Evolutionary conservation across 1,140 invertebrate genomes (phyloP), one percentile per base, ranked within the genome.

Genomic region (Coptotermes formosanus): DNA sequence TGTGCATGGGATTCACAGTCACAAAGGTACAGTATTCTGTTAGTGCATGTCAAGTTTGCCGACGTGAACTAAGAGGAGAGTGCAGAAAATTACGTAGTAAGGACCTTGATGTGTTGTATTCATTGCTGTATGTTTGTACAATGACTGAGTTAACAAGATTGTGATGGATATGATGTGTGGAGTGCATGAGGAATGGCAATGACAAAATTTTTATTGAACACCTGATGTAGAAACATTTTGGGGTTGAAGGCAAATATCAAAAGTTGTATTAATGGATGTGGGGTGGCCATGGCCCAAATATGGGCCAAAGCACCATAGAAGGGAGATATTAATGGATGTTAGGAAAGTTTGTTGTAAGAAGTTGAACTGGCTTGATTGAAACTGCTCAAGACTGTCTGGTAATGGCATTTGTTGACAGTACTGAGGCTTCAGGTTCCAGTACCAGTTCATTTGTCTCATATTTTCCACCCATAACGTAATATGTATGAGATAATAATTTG

Each of bases 1-100:
- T 94, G 85, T 91, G 93, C 84, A 91, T 96, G 88, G 96, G 96
- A 85, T 94, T 94, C 85, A 94, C 95, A 21, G 93, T 94, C 30
- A 92, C 92, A 88, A 91, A 93, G 90, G 94, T 94, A 90, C 43
- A 87, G 86, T 87, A 48, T 86, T 81, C 19, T 87, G 81, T 83
- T 16, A 64, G 83, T 87, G 23, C 30, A 21, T 85, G 38, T 43
- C 64, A 45, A 23, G 44, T 38, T 38, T 2, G 2, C 38, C 4
- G 9, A 16, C 48, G 9, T 48, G 48, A 83, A 38, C 7, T 30
- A 81, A 19, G 3, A 81, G 32, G 12, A 11, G 75, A n/a, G 25
- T 81, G 75, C 12, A 30, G 25, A 30, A n/a, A 30, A 38, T 81
- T 38, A 30, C 21, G 7, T 81, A 21, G 8, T 48, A 9, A 48